These are phyloP conservation scores for Furnarius figulus DNA, from an alignment of 2,113 vertebrate genomes.

Conservation along the genomic window DNA sequence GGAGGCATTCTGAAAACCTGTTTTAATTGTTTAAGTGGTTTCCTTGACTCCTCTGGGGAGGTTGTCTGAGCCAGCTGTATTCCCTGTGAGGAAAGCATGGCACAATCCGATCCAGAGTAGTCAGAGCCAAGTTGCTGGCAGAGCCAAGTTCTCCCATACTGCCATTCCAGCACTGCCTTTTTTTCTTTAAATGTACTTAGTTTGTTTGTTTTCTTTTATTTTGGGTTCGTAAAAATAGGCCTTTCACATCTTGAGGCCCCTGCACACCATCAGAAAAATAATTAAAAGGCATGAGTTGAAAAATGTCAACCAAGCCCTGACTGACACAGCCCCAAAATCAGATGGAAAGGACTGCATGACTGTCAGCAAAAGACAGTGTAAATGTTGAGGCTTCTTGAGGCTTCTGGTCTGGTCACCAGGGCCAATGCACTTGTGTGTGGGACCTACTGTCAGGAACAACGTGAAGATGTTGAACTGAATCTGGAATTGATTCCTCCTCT, in stretches of 20 bases:
- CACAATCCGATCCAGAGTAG: background rate
- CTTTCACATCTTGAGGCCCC: background rate
- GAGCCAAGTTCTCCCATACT: background rate
- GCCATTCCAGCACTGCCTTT: background rate
- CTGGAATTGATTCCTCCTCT: background rate
- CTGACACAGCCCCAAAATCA: background rate
- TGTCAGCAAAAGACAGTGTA: background rate
- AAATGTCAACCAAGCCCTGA: background rate
- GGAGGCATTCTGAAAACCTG: background rate
- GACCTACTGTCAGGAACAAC: background rate
- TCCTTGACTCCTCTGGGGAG: conserved; percentile 18
- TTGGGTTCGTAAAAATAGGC: background rate
- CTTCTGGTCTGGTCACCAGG: background rate
- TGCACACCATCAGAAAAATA: background rate
- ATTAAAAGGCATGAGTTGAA: background rate
- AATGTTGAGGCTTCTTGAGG: background rate
- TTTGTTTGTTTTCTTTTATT: conserved; percentile 25
- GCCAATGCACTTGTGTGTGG: background rate
- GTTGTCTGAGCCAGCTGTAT: background rate
- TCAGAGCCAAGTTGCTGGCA: background rate
- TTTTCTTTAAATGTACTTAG: background rate
- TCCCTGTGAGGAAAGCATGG: background rate
- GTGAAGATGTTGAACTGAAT: background rate
- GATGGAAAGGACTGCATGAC: background rate
- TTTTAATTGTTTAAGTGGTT: background rate